Percentiles rank a stretch among this genome's conserved stretches.
These are phyloP conservation scores for Limonius californicus DNA, from an alignment of 1,140 invertebrate species.

Conservation along the genomic window DNA sequence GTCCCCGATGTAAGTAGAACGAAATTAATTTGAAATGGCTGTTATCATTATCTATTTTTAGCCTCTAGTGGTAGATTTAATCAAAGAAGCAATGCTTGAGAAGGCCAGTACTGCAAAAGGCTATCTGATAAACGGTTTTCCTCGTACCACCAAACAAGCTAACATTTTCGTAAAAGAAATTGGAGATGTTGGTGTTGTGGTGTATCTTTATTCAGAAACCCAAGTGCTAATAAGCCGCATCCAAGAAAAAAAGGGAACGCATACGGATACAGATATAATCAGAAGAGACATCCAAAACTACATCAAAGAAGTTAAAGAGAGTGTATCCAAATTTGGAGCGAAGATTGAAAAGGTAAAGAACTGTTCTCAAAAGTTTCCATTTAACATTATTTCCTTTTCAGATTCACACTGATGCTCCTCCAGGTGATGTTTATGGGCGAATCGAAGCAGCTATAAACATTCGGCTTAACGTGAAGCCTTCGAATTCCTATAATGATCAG, in stretches of 20 bases:
- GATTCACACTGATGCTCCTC: conserved; percentile 21
- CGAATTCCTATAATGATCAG: not conserved
- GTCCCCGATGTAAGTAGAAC: conserved; percentile 26
- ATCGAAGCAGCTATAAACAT: conserved; percentile 26
- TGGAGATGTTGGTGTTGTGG: conserved; percentile 28
- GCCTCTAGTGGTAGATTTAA: conserved; percentile 30
- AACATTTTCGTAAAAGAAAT: conserved; percentile 34
- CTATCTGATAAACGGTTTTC: conserved; percentile 33
- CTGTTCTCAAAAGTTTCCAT: not conserved
- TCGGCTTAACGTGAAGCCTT: conserved; percentile 6
- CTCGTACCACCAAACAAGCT: conserved; percentile 32
- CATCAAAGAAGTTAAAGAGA: conserved; percentile 29
- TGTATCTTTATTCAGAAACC: conserved; percentile 29
- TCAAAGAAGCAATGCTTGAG: conserved; percentile 33
- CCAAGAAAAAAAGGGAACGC: conserved; percentile 16
- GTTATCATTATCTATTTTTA: not conserved
- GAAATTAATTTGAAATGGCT: too few species aligned
- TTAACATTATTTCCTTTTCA: conserved; percentile 10
- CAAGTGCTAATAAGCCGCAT: conserved; percentile 22
- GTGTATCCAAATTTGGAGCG: conserved; percentile 22
- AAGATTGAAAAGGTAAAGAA: conserved; percentile 28
- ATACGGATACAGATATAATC: conserved; percentile 20
- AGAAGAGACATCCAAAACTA: conserved; percentile 26
- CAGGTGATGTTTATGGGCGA: conserved; percentile 21
- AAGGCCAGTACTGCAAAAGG: conserved; percentile 20